Base-by-base conservation (phyloP, 2,113 vertebrate genomes). In the Marmota flaviventris region DNA sequence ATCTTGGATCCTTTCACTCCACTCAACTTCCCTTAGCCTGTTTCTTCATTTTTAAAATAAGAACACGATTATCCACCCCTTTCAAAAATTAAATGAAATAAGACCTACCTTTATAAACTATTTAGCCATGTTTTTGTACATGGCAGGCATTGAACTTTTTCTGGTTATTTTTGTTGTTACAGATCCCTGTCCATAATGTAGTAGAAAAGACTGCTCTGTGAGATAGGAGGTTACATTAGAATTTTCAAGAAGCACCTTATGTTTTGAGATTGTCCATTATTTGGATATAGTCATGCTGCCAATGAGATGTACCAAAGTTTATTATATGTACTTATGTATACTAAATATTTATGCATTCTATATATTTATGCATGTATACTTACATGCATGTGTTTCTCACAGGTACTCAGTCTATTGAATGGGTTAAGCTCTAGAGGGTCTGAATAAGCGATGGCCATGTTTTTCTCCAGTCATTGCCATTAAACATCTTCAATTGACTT, bases 41-140 rank as follows among this genome's bases (percentile, higher is more conserved):
- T 82, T 91, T 75, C 69, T 79, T 88, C 29, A 48, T 88, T 93
- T 93, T 32, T 86, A 89, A 95, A 96, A 45, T 78, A 51, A 76
- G 39, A 78, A 84, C 51, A 96, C 73, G 78, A 42, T 83, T 61
- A 88, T 45, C 51, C 77, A 63, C 22, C 3, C 17, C 34, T 72
- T 93, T 85, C 45, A 95, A 91, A 97, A 76, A 56, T 81, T 79
- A 91, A 83, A 85, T 81, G 37, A 93, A 89, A 78, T 51, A 81
- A 17, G 9, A 25, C 77, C 56, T 77, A 24, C 8, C 11, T 85
- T 56, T 29, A 77, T 51, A 72, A 94, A 91, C 77, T 56, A 42
- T 89, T 92, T 67, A 83, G 56, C 22, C 75, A 61, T 77, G 18
- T n/a, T 91, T 91, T 85, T 65, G 34, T 37, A 85, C 11, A 42